Evolutionary conservation across 1,140 invertebrate species (phyloP), one percentile per base, ranked within the genome.

Genomic region (Asbolus verrucosus): DNA sequence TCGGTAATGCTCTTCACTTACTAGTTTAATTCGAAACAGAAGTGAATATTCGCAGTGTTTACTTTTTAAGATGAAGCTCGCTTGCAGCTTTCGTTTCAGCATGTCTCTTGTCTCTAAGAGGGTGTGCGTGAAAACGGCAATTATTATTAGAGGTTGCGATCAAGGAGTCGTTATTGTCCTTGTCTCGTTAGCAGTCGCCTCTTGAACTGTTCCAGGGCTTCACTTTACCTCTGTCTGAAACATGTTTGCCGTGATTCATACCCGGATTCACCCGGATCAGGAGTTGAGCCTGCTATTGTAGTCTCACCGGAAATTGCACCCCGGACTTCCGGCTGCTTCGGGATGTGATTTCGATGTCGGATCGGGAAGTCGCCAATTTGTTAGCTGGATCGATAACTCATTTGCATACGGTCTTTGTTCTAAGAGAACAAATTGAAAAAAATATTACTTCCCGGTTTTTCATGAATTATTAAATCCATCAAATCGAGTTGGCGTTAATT

Each of bases 321-420:
- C 74, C 74, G 74, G 72, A 76, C 74, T 72, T 76, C 74, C 74
- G 72, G 27, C 24, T 62, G 66, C 68, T 67, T 66, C 69, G 69
- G 66, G 72, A 72, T 72, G 69, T 74, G 72, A 71, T 74, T 73
- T 67, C 72, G 72, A 67, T 73, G 46, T 69, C 68, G 71, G 70
- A 74, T 70, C 65, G 71, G 74, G 74, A 76, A 76, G 72, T 76
- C 67, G 69, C 72, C 74, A 76, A 76, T 76, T 76, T 76, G 74
- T 74, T 67, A 71, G 65, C 46, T 9, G 65, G 69, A 69, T 70
- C 68, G 59, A 69, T 70, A 69, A 33, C 38, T 65, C 31, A 67
- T 67, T 66, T 62, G 24, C 63, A 46, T 71, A 43, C 66, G 63
- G n/a, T 9, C 36, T 70, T 36, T 38, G 41, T 54, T 59, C 39